Evolutionary conservation across 2,888 invertebrate genomes (phyloP).

Genomic region (Kuschelorhynchus macadamiae): DNA sequence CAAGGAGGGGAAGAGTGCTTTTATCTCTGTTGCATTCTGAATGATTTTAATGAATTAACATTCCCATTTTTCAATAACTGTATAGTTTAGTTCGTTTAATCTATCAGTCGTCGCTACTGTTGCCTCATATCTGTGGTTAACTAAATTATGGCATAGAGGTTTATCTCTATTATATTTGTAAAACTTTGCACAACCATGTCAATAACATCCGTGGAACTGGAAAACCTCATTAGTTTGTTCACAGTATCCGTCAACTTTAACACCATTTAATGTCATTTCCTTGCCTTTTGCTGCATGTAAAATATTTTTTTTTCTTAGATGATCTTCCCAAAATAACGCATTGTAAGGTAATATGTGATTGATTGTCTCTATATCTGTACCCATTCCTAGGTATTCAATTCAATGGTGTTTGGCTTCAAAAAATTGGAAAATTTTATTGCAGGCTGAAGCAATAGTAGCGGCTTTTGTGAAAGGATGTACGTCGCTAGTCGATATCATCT

Average conservation of each 20-base stretch:
- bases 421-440: conserved; percentile 56
- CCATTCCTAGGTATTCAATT: conserved; percentile 57
- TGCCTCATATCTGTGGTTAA: conserved; percentile 27
- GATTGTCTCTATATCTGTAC: conserved; percentile 52
- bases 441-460: conserved; percentile 55
- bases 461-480: conserved; percentile 56
- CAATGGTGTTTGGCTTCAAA: conserved; percentile 54
- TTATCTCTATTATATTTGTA: conserved; percentile 25
- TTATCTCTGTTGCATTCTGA: conserved; percentile 10
- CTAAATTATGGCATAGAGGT: conserved; percentile 22
- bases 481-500: conserved; percentile 49
- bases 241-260: conserved; percentile 44
- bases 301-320: background rate
- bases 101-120: conserved; percentile 32
- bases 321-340: conserved; percentile 48
- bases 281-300: conserved; percentile 45
- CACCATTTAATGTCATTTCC: conserved; percentile 44
- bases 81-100: conserved; percentile 23
- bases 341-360: conserved; percentile 33
- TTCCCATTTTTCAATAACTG: conserved; percentile 48
- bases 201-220: conserved; percentile 50
- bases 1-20: conserved; percentile 35
- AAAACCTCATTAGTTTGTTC: conserved; percentile 43
- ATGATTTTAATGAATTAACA: conserved; percentile 39
- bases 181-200: conserved; percentile 41